Evolutionary conservation across 2,888 invertebrate genomes (phyloP).

Genomic region (Macropis europaea): DNA sequence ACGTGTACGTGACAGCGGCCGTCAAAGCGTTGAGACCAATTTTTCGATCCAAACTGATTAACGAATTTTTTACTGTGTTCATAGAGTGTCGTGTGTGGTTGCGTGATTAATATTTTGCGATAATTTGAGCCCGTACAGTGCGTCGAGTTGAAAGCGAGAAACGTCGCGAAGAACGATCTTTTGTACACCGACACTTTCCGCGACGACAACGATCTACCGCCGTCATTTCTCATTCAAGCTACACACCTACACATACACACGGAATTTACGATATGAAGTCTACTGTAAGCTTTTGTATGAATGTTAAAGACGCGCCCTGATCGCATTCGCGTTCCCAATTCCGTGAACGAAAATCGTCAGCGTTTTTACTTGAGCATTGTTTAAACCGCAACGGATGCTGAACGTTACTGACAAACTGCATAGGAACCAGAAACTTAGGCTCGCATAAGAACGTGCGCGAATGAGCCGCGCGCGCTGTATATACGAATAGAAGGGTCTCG

Average conservation of each 20-base stretch:
- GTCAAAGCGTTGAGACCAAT: no score
- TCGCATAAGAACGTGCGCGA: no score
- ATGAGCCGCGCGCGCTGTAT: no score
- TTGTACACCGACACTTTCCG: constrained; percentile 59
- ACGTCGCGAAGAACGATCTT: constrained; percentile 42
- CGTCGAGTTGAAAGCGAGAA: constrained; percentile 33
- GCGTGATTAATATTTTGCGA: background rate
- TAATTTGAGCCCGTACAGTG: constrained; percentile 3
- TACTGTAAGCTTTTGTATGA: constrained; percentile 61
- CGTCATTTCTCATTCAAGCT: constrained; percentile 45
- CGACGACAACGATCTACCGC: constrained; percentile 48
- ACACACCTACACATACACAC: constrained; percentile 23
- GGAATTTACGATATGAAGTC: constrained; percentile 36
- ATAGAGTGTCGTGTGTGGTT: no score
- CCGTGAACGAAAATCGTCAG: constrained; percentile 5
- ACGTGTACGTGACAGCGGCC: no score
- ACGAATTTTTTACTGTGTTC: no score
- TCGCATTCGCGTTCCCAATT: constrained; percentile 12
- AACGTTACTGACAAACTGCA: no score
- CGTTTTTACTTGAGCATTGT: no score
- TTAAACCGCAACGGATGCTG: no score
- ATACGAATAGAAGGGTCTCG: no score
- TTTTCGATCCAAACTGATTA: no score
- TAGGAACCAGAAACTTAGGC: no score
- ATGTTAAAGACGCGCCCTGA: constrained; percentile 45